Percentiles rank a stretch among this genome's conserved stretches.
phyloP scores from a whole-genome alignment of 2,888 invertebrate species.

The Dinocampus coccinellae region DNA sequence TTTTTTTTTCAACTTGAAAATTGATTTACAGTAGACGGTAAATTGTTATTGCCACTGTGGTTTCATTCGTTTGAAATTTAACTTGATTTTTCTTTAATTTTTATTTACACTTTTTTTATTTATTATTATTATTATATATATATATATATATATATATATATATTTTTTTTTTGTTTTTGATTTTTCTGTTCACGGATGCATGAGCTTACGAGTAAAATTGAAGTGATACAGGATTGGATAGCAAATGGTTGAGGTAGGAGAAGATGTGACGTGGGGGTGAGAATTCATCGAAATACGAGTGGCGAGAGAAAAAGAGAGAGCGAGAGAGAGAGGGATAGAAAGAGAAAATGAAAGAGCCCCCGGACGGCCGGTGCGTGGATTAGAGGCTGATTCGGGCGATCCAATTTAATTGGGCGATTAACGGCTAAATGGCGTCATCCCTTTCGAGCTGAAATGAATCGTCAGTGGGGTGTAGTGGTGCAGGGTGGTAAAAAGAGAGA shows the following conservation, averaged over 20 bases:
- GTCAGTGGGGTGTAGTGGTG: too few species aligned
- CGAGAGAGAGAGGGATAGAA: too few species aligned
- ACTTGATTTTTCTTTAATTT: slow-evolving; percentile 29
- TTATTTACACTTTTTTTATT: slow-evolving; percentile 29
- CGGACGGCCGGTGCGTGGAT: slow-evolving; percentile 52
- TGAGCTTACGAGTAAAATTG: slow-evolving; percentile 21
- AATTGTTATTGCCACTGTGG: slow-evolving; percentile 42
- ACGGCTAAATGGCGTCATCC: slow-evolving; percentile 63
- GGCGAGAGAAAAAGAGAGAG: slow-evolving; percentile 37
- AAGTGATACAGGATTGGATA: background rate
- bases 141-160: too few species aligned
- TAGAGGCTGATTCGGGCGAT: slow-evolving; percentile 66
- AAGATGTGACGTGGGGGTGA: slow-evolving; percentile 12
- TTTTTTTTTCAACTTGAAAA: slow-evolving; percentile 31
- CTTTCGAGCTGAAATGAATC: slow-evolving; percentile 39
- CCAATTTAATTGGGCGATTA: slow-evolving; percentile 70
- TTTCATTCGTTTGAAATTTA: slow-evolving; percentile 36
- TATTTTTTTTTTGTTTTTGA: slow-evolving; percentile 3
- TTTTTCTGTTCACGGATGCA: slow-evolving; percentile 32
- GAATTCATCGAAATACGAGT: slow-evolving; percentile 42
- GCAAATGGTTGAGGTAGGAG: background rate
- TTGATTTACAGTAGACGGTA: slow-evolving; percentile 49
- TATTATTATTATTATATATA: too few species aligned
- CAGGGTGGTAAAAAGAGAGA: too few species aligned
- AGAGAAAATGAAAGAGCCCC: slow-evolving; percentile 42